Conservation (phyloP, 2,113 vertebrate species). For the Sinocyclocheilus rhinocerous region DNA sequence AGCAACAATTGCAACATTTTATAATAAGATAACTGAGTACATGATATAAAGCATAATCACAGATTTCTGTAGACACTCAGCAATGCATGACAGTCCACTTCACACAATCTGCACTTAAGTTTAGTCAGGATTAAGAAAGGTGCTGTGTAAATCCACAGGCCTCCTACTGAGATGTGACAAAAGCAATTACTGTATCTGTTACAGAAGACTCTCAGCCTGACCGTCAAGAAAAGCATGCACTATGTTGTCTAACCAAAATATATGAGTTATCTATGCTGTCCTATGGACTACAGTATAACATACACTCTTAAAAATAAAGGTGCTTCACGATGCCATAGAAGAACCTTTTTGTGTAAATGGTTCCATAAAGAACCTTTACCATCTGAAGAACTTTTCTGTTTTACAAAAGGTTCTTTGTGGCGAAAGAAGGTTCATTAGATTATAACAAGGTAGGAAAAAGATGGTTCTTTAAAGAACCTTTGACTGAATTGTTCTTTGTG, state of each 20-base stretch:
- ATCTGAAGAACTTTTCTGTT: too few species aligned
- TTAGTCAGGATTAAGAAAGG: neutral
- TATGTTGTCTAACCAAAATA: neutral
- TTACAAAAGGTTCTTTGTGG: too few species aligned
- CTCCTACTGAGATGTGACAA: slow-evolving; percentile 63
- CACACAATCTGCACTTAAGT: neutral
- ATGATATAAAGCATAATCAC: neutral
- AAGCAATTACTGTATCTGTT: slow-evolving; percentile 15
- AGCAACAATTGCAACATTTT: neutral
- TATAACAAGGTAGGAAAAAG: too few species aligned
- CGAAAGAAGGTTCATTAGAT: too few species aligned
- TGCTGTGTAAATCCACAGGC: slow-evolving; percentile 26
- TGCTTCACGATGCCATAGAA: too few species aligned
- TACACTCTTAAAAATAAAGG: too few species aligned
- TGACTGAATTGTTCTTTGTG: too few species aligned
- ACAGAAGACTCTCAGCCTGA: neutral
- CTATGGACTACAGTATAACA: neutral
- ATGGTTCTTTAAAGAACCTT: too few species aligned
- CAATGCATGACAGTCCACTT: neutral
- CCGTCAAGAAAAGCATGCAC: neutral
- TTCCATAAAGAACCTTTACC: too few species aligned
- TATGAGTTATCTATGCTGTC: neutral
- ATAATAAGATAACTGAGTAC: neutral
- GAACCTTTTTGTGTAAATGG: too few species aligned
- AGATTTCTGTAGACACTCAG: neutral